Conservation (phyloP, 2,888 invertebrate species). For the Eretmocerus hayati region DNA sequence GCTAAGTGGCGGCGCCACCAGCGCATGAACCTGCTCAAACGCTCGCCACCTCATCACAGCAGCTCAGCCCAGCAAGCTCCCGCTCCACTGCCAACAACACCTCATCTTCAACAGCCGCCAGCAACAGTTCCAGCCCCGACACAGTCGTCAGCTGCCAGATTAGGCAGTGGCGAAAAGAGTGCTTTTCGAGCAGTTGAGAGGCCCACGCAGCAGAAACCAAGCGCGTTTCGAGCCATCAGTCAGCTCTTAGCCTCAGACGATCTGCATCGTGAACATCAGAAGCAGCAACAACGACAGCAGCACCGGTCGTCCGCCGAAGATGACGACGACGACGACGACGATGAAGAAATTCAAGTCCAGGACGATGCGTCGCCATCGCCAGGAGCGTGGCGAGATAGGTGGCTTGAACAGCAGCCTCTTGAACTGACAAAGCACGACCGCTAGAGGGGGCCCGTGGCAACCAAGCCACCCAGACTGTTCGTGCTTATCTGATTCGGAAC, state of each 20-base stretch:
- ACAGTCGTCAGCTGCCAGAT: conserved; percentile 44
- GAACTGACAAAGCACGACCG: conserved; percentile 67
- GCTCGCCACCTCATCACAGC: conserved; percentile 58
- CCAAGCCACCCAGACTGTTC: too few relatives aligned
- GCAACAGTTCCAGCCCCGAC: conserved; percentile 49
- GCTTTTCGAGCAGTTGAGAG: conserved; percentile 66
- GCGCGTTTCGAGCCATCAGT: conserved; percentile 44
- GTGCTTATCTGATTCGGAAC: too few relatives aligned
- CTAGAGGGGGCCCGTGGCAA: too few relatives aligned
- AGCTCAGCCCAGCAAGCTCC: conserved; percentile 44
- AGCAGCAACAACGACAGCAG: conserved; percentile 14
- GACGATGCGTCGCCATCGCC: conserved; percentile 49
- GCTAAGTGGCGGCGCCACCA: conserved; percentile 97
- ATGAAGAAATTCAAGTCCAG: conserved; percentile 81
- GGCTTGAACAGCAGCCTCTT: conserved; percentile 54
- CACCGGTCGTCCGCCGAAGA: conserved; percentile 27
- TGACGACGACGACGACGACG: conserved; percentile 55
- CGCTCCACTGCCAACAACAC: conserved; percentile 54
- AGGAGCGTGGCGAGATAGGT: conserved; percentile 40
- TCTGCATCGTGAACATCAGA: conserved; percentile 24
- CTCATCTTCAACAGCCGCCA: conserved; percentile 60
- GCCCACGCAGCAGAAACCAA: conserved; percentile 32
- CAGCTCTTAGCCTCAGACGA: conserved; percentile 40
- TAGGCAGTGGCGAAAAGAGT: conserved; percentile 86
- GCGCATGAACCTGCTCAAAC: conserved; percentile 87